Evolutionary conservation across 2,113 vertebrate genomes (phyloP), one percentile per base, ranked within the genome.

Genomic region (Maccullochella peelii): DNA sequence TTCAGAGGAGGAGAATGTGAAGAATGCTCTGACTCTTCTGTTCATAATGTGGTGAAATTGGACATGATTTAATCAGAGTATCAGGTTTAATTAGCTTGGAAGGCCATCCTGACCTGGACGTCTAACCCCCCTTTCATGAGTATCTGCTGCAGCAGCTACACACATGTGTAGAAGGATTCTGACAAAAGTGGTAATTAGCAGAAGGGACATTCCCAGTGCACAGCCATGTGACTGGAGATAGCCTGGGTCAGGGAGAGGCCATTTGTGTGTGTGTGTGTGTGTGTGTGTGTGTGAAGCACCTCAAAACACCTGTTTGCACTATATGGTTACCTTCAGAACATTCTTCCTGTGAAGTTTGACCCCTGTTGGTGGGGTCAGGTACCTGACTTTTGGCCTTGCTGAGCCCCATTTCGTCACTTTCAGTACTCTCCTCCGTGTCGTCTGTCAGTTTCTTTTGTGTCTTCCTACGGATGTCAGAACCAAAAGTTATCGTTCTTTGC

Each of bases 1-100:
- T 83, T 77, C 54, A 79, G 81, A 66, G 50, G 55, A 68, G 69
- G 74, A 88, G 88, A 90, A 92, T 90, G 86, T 86, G 62, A 89
- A 59, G 92, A 92, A 93, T 93, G 85, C 73, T 79, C 70, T 40
- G 79, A 73, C 77, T 85, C 36, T 49, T 50, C 57, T 79, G 55
- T 80, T 81, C 70, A 84, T 84, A 78, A 88, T 14, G 44, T 77
- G 72, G 73, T 57, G 65, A 73, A 77, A 84, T 85, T 91, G 82
- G 80, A 71, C 59, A 30, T 58, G 69, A 88, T 79, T 80, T 82
- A 89, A 88, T 88, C 68, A 73, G 69, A 87, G 73, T 83, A 80
- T 92, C 76, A n/a, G 63, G 66, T 89, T 91, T 85, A 76, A 88
- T 86, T 70, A 65, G 21, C 63, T 78, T 79, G 83, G 79, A 79